Conservation (phyloP, 2,113 vertebrate species). For the Aramus guarauna region DNA sequence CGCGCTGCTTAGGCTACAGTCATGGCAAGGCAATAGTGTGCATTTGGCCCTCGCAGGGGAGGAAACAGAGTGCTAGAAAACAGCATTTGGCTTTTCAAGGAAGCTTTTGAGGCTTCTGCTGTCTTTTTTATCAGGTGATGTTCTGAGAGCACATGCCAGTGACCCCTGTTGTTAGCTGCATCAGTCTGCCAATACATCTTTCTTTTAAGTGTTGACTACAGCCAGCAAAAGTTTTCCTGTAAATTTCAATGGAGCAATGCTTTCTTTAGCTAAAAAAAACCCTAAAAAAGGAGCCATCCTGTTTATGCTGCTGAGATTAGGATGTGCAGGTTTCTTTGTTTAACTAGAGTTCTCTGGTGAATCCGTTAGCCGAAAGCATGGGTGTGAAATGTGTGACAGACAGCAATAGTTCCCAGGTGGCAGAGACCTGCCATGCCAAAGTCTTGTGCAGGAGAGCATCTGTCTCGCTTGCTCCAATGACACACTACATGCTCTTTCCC, state of each 20-base stretch:
- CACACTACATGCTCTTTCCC: neutral
- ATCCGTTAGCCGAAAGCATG: neutral
- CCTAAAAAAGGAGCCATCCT: neutral
- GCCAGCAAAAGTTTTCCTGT: neutral
- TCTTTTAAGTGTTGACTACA: neutral
- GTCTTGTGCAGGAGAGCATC: neutral
- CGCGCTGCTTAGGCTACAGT: neutral
- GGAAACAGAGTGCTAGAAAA: neutral
- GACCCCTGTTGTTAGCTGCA: neutral
- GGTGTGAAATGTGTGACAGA: neutral
- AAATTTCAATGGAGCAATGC: neutral
- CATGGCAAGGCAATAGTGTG: neutral
- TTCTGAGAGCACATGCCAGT: neutral
- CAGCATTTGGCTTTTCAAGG: neutral
- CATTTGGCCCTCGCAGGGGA: neutral
- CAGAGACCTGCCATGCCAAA: neutral
- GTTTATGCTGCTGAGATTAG: neutral
- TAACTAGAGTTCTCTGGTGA: neutral
- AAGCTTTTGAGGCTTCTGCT: neutral
- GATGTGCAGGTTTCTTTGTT: neutral
- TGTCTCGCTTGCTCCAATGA: neutral
- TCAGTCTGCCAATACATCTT: accelerated
- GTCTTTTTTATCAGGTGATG: neutral
- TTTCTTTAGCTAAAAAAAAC: neutral
- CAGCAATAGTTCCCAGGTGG: neutral